Conservation (phyloP, 1,140 invertebrate species). For the Hyles euphorbiae region DNA sequence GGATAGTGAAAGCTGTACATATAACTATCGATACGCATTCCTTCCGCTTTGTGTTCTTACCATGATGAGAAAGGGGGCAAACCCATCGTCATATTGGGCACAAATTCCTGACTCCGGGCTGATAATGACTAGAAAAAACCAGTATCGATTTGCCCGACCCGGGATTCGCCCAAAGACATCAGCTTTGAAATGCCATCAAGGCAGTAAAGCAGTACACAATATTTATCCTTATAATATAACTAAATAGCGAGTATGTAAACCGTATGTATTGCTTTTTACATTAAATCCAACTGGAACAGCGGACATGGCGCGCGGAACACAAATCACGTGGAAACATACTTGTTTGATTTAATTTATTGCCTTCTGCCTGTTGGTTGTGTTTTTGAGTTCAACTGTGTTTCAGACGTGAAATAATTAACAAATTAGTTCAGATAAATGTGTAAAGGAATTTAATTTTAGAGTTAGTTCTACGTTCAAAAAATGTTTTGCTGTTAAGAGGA, state of each 20-base stretch:
- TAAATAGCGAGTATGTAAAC: neutral
- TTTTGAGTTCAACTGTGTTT: neutral
- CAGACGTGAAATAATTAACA: neutral
- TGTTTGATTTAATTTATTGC: slow-evolving; percentile 2
- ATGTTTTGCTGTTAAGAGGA: neutral
- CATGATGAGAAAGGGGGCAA: too few species aligned
- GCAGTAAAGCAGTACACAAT: too few species aligned
- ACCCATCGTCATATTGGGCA: too few species aligned
- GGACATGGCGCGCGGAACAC: neutral
- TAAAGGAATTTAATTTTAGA: neutral
- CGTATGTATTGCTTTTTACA: neutral
- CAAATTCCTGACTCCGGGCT: too few species aligned
- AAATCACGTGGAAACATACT: slow-evolving; percentile 7
- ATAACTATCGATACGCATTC: too few species aligned
- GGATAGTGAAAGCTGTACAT: too few species aligned
- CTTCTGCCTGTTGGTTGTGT: neutral
- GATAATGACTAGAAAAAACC: too few species aligned
- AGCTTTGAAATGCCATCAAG: neutral
- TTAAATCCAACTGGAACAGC: neutral
- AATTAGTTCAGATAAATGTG: neutral
- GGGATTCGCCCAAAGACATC: neutral
- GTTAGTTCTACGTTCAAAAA: neutral
- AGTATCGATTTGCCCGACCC: too few species aligned
- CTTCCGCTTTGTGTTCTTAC: too few species aligned
- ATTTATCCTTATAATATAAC: too few species aligned